Base-by-base conservation (phyloP, 1,140 invertebrate species). In the Drosophila prosaltans region DNA sequence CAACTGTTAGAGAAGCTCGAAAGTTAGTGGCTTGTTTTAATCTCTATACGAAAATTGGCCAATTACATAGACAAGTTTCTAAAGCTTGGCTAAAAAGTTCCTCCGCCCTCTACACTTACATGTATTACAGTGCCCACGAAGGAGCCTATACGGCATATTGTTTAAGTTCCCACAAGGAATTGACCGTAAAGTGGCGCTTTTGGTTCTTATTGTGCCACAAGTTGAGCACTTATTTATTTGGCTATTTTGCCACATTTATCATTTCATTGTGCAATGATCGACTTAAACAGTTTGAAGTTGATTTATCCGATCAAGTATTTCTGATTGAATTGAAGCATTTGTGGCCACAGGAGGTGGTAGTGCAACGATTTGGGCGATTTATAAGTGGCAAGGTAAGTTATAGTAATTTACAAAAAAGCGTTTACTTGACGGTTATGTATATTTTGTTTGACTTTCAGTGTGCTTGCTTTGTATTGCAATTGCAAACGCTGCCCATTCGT, bases 221-320 rank as follows among this genome's bases (percentile, higher is more conserved):
- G 58, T 10, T 65, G 2, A 69, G 71, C 6, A 48, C 71, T 8
- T 64, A 40, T 3, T 9, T 73, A 2, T n/a, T 64, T 65, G 68
- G 59, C 2, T 61, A 72, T 0, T 5, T 72, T 10, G 71, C 40
- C 1, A 8, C 48, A n/a, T 4, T 73, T 4, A 16, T 73, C 0
- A 58, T 72, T 24, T 58, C 68, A 3, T 48, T 59, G 2, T 51
- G 59, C 40, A 73, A 41, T n/a, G 68, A 73, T 51, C 71, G 71
- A 9, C n/a, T 73, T 11, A 64, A 72, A 5, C 40, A 65, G 24
- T 28, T 64, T 0, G 60, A 73, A n/a, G 7, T 32, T 6, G 48
- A 65, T 24, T 41, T 73, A 0, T 32, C 32, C 2, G 48, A 64
- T 5, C 71, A 26, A 36, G 30, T 73, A 8, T 58, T 73, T 1